Evolutionary conservation across 2,113 vertebrate genomes (phyloP).

Genomic region (Crotalus helleri): DNA sequence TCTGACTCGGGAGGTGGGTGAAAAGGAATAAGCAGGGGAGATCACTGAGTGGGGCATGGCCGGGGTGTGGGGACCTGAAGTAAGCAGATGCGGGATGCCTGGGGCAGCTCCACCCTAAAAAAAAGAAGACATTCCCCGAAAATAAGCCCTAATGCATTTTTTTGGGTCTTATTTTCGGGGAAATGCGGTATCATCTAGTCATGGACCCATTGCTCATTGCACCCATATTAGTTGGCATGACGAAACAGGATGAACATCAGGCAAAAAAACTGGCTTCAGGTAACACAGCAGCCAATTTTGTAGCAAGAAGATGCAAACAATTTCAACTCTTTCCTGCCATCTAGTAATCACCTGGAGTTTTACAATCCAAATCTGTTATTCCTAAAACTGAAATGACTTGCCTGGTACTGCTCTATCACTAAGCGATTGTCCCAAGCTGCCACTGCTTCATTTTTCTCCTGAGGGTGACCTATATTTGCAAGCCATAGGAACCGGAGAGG

Average conservation of each 20-base stretch:
- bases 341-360: background rate
- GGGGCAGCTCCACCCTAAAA: too few species aligned
- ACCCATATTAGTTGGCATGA: background rate
- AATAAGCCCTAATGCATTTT: too few species aligned
- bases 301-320: background rate
- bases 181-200: background rate
- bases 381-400: background rate
- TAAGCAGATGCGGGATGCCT: too few species aligned
- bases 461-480: background rate
- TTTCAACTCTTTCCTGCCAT: background rate
- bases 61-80: too few species aligned
- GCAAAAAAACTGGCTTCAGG: background rate
- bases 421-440: background rate
- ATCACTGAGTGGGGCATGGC: too few species aligned
- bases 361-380: background rate
- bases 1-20: too few species aligned
- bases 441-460: background rate
- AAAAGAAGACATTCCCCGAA: too few species aligned
- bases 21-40: too few species aligned
- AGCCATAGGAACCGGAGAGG: background rate
- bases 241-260: background rate
- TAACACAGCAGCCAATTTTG: background rate
- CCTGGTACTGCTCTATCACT: background rate
- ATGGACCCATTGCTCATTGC: background rate
- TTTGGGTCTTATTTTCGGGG: too few species aligned